Evolutionary conservation across 2,113 vertebrate species (phyloP), one percentile per base, ranked within the genome.

Genomic region (Bubo blakistoni): DNA sequence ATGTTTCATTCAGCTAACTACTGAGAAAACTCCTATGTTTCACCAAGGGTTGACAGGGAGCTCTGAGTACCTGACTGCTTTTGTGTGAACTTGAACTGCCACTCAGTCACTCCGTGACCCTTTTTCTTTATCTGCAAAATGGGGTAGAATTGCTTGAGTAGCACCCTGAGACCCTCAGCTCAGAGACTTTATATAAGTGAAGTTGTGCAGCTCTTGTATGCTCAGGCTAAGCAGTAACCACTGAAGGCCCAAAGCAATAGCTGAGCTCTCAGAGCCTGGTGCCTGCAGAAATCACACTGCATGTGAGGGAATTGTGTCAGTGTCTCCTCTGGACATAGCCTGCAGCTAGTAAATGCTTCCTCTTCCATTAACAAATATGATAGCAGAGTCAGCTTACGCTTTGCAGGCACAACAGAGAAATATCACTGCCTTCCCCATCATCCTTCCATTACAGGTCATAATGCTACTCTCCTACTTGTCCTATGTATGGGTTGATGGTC

Each of bases 251-350:
- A 54, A 5, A 81, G 61, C 20, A n/a, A 3, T 5, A 51, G 46
- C 52, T 67, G 72, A 84, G 44, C 10, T 81, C 77, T 67, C 69
- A 74, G 81, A 77, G 42, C 16, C 70, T 69, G 24, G 1, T 40
- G 57, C 69, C 89, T 61, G 57, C 36, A 91, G 93, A 38, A 87
- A 32, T 40, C 65, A 13, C 16, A 16, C 22, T 51, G 13, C 0
- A 0, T 36, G n/a, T 0, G 0, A 52, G 49, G 29, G 8, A 91
- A n/a, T 13, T 40, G 24, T 63, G 57, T 22, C 40, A 61, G 9
- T 7, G 30, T 10, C 89, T 79, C 29, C 38, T 85, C 49, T 40
- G 49, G 44, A 93, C 11, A 13, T 13, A 82, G 49, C 46, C 71
- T 46, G 62, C 66, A 80, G 70, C 36, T 22, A 36, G 36, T 10